Percentiles rank a stretch among this genome's conserved stretches.
These are phyloP conservation scores for Odiellus spinosus DNA, from an alignment of 2,888 invertebrate species.

Conservation along the genomic window DNA sequence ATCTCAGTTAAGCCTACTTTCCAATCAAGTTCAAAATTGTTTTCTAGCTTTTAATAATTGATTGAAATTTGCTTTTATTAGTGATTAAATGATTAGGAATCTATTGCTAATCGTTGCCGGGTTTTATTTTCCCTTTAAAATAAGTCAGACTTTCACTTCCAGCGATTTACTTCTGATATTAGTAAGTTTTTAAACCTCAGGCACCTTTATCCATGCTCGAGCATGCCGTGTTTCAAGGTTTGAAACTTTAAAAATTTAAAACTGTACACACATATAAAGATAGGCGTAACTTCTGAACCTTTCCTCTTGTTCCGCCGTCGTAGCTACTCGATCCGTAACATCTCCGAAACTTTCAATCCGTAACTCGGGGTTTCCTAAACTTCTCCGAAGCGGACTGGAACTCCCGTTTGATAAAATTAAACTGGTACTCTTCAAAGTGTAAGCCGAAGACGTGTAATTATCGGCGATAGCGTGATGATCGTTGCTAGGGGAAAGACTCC, in stretches of 20 bases:
- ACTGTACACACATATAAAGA: constrained; percentile 1
- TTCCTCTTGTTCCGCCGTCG: constrained; percentile 7
- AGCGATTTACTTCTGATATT: no score
- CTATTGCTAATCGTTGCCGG: no score
- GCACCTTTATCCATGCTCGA: not conserved
- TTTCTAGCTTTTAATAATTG: no score
- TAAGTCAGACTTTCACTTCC: no score
- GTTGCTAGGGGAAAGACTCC: no score
- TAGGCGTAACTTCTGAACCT: constrained; percentile 8
- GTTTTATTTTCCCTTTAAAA: no score
- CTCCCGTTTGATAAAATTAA: constrained; percentile 1
- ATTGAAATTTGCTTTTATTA: no score
- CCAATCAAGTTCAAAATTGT: no score
- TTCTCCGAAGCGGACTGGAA: no score
- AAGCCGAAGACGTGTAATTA: constrained; percentile 10
- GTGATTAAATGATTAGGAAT: no score
- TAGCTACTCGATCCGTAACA: not conserved
- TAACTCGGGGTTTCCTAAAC: not conserved
- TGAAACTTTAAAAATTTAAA: not conserved
- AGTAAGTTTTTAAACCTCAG: not conserved
- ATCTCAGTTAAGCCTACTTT: no score
- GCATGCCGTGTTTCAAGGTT: constrained; percentile 1
- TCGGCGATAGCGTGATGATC: no score
- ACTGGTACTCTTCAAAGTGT: constrained; percentile 9
- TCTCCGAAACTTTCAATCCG: constrained; percentile 3